Evolutionary conservation across 2,113 vertebrate species (phyloP), one percentile per base, ranked within the genome.

Genomic region (Bujurquina vittata): DNA sequence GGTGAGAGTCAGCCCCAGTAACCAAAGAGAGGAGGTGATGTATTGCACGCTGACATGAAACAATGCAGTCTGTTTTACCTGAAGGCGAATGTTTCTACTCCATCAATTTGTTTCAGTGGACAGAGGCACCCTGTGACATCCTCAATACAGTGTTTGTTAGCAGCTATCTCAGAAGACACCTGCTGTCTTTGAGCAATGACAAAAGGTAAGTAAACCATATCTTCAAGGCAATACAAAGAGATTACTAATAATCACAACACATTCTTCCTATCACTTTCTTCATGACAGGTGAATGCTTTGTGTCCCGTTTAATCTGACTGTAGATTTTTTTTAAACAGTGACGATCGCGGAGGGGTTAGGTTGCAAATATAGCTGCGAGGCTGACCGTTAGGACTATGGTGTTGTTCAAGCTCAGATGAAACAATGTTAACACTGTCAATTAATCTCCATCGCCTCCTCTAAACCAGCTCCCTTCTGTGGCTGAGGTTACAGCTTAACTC

Each of bases 61-160:
- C 88, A 94, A 95, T 93, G 90, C 90, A 63, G 92, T 31, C 86
- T 86, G 89, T 88, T 89, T 88, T 91, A 91, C 92, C 93, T 92
- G 91, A 86, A 91, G 84, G 90, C 33, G 52, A 85, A 92, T 81
- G 85, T 90, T 92, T 94, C 77, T 78, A 83, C 79, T 87, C 84
- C 86, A 92, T 95, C 85, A 89, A 90, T 94, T 93, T 89, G 80
- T 91, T 84, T 85, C 79, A 79, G 79, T 75, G 75, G 86, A 88
- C 83, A 93, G 77, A 87, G 84, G 84, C 59, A 31, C 82, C 81
- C 85, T 52, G 72, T 90, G 89, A 92, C 89, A 93, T 43, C 84
- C 57, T 84, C 87, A 80, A 78, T 69, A 63, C 80, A 86, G 67
- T 87, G 86, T 91, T 85, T 91, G 87, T 87, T 89, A 80, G 74